phyloP scores from a whole-genome alignment of 2,113 vertebrate species.

The Theropithecus gelada region DNA sequence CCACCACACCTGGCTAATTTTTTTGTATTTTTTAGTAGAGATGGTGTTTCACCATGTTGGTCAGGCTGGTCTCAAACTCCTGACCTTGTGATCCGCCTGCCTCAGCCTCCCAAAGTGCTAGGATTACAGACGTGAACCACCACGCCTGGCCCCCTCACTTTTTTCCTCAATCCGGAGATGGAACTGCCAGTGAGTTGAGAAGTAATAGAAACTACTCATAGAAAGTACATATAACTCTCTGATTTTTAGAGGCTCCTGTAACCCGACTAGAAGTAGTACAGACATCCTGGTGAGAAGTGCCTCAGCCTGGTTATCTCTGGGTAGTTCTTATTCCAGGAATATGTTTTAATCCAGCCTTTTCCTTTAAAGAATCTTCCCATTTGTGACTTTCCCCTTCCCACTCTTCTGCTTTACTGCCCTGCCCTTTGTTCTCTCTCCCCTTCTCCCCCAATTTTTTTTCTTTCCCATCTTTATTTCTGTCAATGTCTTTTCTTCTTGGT shows the following conservation, averaged over 20 bases:
- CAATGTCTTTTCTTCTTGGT: slow-evolving; percentile 23
- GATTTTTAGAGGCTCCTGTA: background rate
- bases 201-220: background rate
- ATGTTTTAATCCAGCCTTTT: background rate
- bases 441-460: background rate
- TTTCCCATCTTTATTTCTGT: background rate
- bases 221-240: background rate
- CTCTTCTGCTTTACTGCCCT: background rate
- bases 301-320: background rate
- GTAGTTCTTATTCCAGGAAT: background rate
- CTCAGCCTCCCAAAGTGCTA: too few relatives aligned
- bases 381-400: background rate
- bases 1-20: too few relatives aligned
- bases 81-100: too few relatives aligned
- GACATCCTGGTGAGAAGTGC: background rate
- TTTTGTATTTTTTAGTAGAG: too few relatives aligned
- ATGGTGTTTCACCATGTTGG: too few relatives aligned
- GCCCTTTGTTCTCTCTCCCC: background rate
- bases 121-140: too few relatives aligned
- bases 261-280: background rate
- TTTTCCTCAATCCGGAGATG: background rate
- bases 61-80: too few relatives aligned
- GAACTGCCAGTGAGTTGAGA: background rate
- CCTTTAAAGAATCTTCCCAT: background rate
- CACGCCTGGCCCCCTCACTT: too few relatives aligned